phyloP scores from a whole-genome alignment of 2,888 invertebrate species.

The Tetragonula carbonaria region DNA sequence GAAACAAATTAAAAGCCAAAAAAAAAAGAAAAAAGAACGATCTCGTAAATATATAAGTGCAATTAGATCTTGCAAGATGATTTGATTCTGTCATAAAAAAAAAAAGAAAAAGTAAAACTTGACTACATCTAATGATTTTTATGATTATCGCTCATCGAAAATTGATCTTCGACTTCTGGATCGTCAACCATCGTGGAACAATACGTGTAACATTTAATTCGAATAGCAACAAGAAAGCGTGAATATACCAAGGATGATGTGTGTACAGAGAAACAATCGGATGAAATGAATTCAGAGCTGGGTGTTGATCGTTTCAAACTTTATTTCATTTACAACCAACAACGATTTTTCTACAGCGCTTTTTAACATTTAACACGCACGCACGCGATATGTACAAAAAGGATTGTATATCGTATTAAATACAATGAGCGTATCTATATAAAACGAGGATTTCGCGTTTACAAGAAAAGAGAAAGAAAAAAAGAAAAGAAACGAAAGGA shows the following conservation, averaged over 20 bases:
- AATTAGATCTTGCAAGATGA: background rate
- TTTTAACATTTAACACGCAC: conserved; percentile 28
- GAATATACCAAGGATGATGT: background rate
- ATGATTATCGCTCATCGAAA: background rate
- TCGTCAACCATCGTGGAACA: no score
- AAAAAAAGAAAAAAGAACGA: background rate
- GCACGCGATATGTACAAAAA: conserved; percentile 60
- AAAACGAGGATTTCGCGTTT: conserved; percentile 67
- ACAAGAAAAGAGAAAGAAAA: conserved; percentile 2
- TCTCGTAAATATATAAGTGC: background rate
- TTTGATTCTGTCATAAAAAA: background rate
- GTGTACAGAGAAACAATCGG: background rate
- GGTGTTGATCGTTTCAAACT: conserved; percentile 13
- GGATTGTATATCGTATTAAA: conserved; percentile 56
- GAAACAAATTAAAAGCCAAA: background rate
- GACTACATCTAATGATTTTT: background rate
- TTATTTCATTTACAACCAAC: conserved; percentile 43
- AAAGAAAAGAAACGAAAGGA: conserved; percentile 44
- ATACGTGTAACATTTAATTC: background rate
- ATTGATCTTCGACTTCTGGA: background rate
- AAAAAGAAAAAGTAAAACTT: background rate
- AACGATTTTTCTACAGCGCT: conserved; percentile 21
- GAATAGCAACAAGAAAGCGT: no score
- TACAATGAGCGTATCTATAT: conserved; percentile 26
- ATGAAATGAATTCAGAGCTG: background rate